Base-by-base conservation (phyloP, 2,113 vertebrate species). In the Diglossa brunneiventris region DNA sequence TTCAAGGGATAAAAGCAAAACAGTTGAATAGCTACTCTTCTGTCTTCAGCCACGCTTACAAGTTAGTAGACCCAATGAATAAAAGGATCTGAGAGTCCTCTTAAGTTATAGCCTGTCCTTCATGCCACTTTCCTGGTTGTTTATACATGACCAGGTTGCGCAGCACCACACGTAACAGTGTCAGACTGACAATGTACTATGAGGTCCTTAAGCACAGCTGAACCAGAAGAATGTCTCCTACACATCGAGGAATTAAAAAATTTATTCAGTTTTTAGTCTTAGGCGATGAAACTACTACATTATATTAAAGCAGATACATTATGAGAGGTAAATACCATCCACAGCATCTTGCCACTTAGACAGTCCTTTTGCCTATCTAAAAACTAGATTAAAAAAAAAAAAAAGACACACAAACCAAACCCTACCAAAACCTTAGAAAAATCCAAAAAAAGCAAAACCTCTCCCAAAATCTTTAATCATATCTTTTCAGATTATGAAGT, bases 401-500 rank as follows among this genome's bases (percentile, higher is more conserved):
- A 55, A 41, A 67, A 30, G 9, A 3, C n/a, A 39, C 52, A 53
- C 52, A 68, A 82, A 61, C 7, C 9, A 53, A 75, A 41, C 17
- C 17, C 18, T 27, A 68, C 11, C 26, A 52, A 44, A 77, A 77
- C 17, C 6, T 42, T 31, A 31, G 13, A 52, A 52, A 44, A 31
- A 5, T 1, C 1, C 2, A 9, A 33, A 13, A n/a, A 18, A 1
- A 12, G 24, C 13, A 21, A 74, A 52, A 37, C 3, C 6, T 28
- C 23, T 2, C 27, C 6, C 16, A 18, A 67, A 55, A 15, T 31
- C 12, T 46, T 52, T 31, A 89, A 47, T 20, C 5, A 23, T 31
- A 53, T 3, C 2, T 80, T 56, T 53, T 42, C 59, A 80, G 41
- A 67, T 75, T 50, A 75, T 46, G 20, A 69, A 44, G 4, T 53